Conservation (phyloP, 2,888 invertebrate species). For the Amaurobius ferox region DNA sequence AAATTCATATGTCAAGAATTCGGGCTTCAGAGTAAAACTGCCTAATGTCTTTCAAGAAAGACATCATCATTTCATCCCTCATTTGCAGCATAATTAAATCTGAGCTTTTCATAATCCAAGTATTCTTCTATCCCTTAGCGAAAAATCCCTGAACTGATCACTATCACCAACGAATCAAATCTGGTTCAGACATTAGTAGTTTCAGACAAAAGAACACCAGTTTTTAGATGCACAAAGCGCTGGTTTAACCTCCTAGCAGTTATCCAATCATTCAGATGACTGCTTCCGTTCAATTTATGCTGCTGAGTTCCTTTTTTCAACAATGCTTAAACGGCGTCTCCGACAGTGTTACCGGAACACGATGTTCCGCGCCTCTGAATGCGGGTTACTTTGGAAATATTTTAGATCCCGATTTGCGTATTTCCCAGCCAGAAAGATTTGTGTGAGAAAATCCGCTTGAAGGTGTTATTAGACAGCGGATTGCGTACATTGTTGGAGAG, state of each 20-base stretch:
- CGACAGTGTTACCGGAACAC: conserved; percentile 13
- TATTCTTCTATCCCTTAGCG: too few relatives aligned
- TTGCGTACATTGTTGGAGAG: too few relatives aligned
- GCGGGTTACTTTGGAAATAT: background rate
- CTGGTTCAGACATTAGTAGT: too few relatives aligned
- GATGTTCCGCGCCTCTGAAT: background rate
- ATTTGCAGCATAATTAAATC: too few relatives aligned
- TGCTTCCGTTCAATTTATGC: background rate
- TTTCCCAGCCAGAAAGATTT: background rate
- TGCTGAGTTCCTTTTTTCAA: background rate
- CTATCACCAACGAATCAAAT: too few relatives aligned
- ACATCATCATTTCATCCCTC: too few relatives aligned
- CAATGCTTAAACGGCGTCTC: background rate
- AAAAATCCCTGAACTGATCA: too few relatives aligned
- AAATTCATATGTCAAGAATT: too few relatives aligned
- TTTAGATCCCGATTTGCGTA: background rate
- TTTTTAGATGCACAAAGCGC: background rate
- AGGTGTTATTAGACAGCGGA: background rate
- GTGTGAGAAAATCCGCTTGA: background rate
- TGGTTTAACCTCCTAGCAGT: background rate
- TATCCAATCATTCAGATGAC: conserved; percentile 5
- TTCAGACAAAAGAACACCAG: too few relatives aligned
- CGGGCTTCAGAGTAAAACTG: too few relatives aligned
- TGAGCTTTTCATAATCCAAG: too few relatives aligned
- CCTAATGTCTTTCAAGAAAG: too few relatives aligned